Base-by-base conservation (phyloP, 2,113 vertebrate species). In the Sclerurus mexicanus region DNA sequence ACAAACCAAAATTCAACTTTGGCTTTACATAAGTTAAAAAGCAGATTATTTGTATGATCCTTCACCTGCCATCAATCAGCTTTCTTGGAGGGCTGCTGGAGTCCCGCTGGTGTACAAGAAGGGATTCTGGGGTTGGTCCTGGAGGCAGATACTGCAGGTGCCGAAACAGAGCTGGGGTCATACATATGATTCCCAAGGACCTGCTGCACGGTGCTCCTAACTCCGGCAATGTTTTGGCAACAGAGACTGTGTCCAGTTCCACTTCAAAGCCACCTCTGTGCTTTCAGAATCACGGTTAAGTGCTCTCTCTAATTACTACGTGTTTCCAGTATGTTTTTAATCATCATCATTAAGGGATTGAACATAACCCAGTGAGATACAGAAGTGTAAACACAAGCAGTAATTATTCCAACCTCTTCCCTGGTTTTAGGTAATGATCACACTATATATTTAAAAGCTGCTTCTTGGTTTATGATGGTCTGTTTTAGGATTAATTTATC, bases 241-340 rank as follows among this genome's bases (percentile, higher is more conserved):
- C 68, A 69, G 18, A 4, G 37, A 14, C 60, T 3, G 19, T 19
- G 90, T 81, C 93, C 96, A 94, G 89, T 27, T 52, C 69, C 91
- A 94, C 90, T 90, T 95, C 93, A 97, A 96, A 96, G 94, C 85
- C 25, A 89, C 75, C 66, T 73, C 90, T 62, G 66, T 39, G 86
- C 74, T 89, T 83, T 67, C 80, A 77, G 80, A 74, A 89, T 71
- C 55, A 30, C 2, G 0, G 49, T 44, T 71, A 79, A 92, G 84
- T 64, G 86, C 88, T 64, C 90, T 63, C 82, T 84, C 59, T 94
- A 92, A 96, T 96, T 96, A 93, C 42, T 17, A 6, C 3, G 13
- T 62, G 62, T 78, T 89, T 75, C 84, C 73, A 90, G 76, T 66
- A 40, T 37, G 93, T 82, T 97, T 95, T 95, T 93, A 89, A 96